Base-by-base conservation (phyloP, 1,140 invertebrate genomes). In the Procambarus clarkii region DNA sequence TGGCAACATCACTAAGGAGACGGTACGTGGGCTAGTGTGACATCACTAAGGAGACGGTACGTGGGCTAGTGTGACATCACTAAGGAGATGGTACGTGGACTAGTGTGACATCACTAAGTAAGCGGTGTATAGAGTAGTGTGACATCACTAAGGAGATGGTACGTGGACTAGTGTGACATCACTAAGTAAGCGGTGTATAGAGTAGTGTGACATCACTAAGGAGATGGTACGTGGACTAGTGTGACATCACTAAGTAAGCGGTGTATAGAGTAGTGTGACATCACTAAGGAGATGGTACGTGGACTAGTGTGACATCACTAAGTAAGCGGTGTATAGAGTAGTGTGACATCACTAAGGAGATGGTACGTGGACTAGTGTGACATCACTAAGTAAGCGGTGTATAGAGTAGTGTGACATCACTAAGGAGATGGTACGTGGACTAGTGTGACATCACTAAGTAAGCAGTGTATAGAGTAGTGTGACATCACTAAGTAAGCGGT, bases 11-110 rank as follows among this genome's bases (percentile, higher is more conserved):
- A 91, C 89, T 8, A 79, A 79, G 46, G 58, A 91, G 21, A 64
- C 89, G 89, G 89, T 91, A 91, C n/a, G 24, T 34, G 34, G 1
- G 1, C 34, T 34, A 34, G 34, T 34, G 34, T 34, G 34, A 91
- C 54, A 64, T 91, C 4, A 91, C 89, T 8, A 79, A 79, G 46
- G 46, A 91, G 18, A 60, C 82, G 89, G 89, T 91, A 91, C n/a
- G 24, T 34, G 34, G 34, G 1, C 34, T 34, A 34, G 34, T 34
- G 34, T 34, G 34, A 91, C 54, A 64, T 91, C 4, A 91, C 89
- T 8, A 79, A 79, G 46, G 58, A 91, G 21, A 64, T 82, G 89
- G 89, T 91, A 91, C n/a, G 24, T 34, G 34, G 34, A 34, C 34
- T 34, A 34, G 34, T 34, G 34, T 34, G 34, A 91, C 54, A 64